Percentiles rank a stretch among this genome's conserved stretches.
These are phyloP conservation scores for Melanostigma gelatinosum DNA, from an alignment of 2,113 vertebrate genomes.

Conservation along the genomic window DNA sequence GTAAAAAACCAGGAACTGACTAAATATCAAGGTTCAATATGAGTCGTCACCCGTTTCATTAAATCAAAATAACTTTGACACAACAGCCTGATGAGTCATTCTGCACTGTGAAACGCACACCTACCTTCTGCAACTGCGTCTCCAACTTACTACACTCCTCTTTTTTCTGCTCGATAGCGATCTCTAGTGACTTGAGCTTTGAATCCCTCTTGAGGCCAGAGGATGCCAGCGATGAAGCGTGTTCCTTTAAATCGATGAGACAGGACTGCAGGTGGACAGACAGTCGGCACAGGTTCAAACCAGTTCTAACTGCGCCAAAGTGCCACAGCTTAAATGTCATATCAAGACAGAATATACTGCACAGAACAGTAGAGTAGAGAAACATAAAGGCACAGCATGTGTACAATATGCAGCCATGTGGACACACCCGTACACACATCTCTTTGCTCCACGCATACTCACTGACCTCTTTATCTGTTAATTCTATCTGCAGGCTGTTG, in stretches of 20 bases:
- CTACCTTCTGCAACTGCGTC: slow-evolving; percentile 92
- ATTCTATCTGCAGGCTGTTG: slow-evolving; percentile 94
- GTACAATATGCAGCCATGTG: background rate
- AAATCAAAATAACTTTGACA: background rate
- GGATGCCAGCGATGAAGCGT: slow-evolving; percentile 96
- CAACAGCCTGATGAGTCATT: background rate
- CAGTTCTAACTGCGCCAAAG: slow-evolving; percentile 22
- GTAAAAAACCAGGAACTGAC: background rate
- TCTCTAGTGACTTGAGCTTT: slow-evolving; percentile 98
- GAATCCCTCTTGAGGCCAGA: slow-evolving; percentile 97
- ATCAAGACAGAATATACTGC: background rate
- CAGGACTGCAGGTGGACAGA: slow-evolving; percentile 87
- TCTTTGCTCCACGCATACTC: slow-evolving; percentile 1
- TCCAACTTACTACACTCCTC: slow-evolving; percentile 99
- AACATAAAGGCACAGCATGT: slow-evolving; percentile 15
- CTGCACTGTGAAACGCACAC: slow-evolving; percentile 28
- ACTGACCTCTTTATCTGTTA: slow-evolving; percentile 98
- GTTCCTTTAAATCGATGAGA: slow-evolving; percentile 98
- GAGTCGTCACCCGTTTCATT: background rate
- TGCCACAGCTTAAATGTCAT: slow-evolving; percentile 18
- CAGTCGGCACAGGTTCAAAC: slow-evolving; percentile 29
- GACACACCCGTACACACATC: slow-evolving; percentile 1
- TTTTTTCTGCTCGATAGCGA: slow-evolving; percentile 99
- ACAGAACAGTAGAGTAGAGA: slow-evolving; percentile 11
- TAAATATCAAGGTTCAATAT: background rate